Evolutionary conservation across 2,888 invertebrate genomes (phyloP).

Genomic region (Perizoma affinitatum): DNA sequence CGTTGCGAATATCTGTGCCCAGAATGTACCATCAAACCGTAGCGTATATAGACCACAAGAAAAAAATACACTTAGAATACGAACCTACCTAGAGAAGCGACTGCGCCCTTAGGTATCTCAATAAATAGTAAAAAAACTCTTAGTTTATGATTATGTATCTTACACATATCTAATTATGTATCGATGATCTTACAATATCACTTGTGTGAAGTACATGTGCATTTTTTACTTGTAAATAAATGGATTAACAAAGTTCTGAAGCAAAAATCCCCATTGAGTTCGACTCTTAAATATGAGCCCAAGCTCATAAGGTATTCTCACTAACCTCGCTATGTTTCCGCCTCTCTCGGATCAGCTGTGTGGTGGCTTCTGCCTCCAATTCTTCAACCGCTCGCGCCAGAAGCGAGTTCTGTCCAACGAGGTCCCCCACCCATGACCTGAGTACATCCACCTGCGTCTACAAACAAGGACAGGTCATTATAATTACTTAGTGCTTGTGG

Average conservation of each 20-base stretch:
- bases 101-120: no score
- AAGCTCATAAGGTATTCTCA: not conserved
- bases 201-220: no score
- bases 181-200: no score
- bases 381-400: slow-evolving; percentile 87
- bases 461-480: not conserved
- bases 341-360: slow-evolving; percentile 77
- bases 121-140: no score
- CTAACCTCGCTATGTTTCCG: slow-evolving; percentile 65
- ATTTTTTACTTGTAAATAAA: no score
- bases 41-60: not conserved
- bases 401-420: slow-evolving; percentile 87
- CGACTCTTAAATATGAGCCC: no score
- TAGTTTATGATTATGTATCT: no score
- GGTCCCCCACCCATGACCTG: slow-evolving; percentile 86
- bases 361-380: slow-evolving; percentile 86
- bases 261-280: no score
- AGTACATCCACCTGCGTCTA: slow-evolving; percentile 87
- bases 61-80: not conserved
- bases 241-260: no score
- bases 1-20: slow-evolving; percentile 9
- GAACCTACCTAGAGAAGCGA: no score
- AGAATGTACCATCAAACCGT: not conserved
- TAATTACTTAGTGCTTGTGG: not conserved
- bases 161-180: no score